Percentiles rank a stretch among this genome's conserved stretches.
phyloP scores from a whole-genome alignment of 1,140 invertebrate species.

The Drosophila ficusphila region DNA sequence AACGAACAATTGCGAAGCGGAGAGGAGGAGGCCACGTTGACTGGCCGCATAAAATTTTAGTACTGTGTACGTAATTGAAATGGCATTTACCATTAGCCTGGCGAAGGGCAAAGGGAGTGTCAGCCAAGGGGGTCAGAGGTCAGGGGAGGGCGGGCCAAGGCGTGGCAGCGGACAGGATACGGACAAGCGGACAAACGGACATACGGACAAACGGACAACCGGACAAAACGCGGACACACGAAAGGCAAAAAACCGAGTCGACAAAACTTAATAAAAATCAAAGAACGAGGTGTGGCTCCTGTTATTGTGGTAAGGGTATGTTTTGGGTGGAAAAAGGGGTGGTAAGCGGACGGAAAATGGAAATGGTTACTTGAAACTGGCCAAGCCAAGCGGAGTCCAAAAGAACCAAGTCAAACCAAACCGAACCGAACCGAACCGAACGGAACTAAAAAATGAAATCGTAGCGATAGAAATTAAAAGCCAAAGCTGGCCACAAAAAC shows the following conservation, averaged over 20 bases:
- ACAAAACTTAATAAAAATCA: conserved; percentile 77
- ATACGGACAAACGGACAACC: conserved; percentile 5
- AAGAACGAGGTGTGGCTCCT: conserved; percentile 70
- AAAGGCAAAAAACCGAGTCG: conserved; percentile 56
- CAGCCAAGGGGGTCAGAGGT: not conserved
- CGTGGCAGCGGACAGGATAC: conserved; percentile 46
- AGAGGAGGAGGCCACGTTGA: conserved; percentile 36
- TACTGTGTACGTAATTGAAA: conserved; percentile 78
- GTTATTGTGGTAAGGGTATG: not conserved
- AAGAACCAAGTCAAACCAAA: conserved; percentile 4
- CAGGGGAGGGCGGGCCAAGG: conserved; percentile 27
- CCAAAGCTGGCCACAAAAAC: conserved; percentile 38
- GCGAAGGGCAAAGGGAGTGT: conserved; percentile 22
- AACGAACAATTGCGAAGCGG: not conserved
- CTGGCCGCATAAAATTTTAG: conserved; percentile 76
- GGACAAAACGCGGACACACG: conserved; percentile 36
- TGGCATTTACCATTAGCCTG: conserved; percentile 76
- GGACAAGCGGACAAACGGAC: conserved; percentile 34
- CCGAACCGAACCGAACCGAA: not conserved
- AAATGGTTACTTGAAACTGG: conserved; percentile 58
- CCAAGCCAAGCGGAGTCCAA: not conserved
- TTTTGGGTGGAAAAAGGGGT: not conserved
- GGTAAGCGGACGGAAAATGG: conserved; percentile 27
- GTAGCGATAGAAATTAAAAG: conserved; percentile 69
- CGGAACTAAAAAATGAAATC: conserved; percentile 49